Base-by-base conservation (phyloP, 2,888 invertebrate species). In the Sicus ferrugineus region DNA sequence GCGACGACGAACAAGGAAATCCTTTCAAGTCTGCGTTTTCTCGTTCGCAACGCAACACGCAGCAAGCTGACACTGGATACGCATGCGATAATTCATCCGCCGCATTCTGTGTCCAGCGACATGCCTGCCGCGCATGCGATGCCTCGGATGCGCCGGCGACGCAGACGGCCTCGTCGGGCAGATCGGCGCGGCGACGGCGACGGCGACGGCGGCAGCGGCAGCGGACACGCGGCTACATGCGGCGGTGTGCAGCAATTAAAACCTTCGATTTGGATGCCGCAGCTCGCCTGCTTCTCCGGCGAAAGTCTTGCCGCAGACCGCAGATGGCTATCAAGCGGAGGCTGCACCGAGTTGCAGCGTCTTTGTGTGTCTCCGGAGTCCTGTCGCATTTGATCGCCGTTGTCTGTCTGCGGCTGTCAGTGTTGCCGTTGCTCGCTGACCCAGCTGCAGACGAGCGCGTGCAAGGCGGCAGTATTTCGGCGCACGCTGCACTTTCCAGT, bases 11-110 rank as follows among this genome's bases (percentile, higher is more conserved):
- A 46, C 46, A 19, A 30, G 52, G 21, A 52, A 54, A 34, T 65
- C 34, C 23, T 54, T 65, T 52, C 38, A 52, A 34, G 3, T 2
- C 52, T 23, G 52, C 26, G 21, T 30, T 26, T 56, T 56, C 56
- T 56, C 38, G 38, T 26, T 26, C 61, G 42, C 21, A 14, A 21
- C 19, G 21, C 59, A 63, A 28, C 50, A 31, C 26, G 34, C 58
- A 28, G 38, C 21, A 54, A 74, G 74, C 73, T 73, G 76, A 76
- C 75, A 76, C 73, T 74, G 75, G 75, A 76, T 74, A 75, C 75
- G 75, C 75, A 73, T 75, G 74, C 73, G 73, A 73, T 76, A 76
- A 75, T 76, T 75, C 75, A 76, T 76, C 75, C 75, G 75, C 72
- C 75, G 74, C 73, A 69, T 73, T 73, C 62, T 67, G 42, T 69